A percentile compares a stretch with the other conserved stretches of the same genome.
These are phyloP conservation scores for Andrena fulva DNA, from an alignment of 2,888 invertebrate genomes.

Conservation along the genomic window DNA sequence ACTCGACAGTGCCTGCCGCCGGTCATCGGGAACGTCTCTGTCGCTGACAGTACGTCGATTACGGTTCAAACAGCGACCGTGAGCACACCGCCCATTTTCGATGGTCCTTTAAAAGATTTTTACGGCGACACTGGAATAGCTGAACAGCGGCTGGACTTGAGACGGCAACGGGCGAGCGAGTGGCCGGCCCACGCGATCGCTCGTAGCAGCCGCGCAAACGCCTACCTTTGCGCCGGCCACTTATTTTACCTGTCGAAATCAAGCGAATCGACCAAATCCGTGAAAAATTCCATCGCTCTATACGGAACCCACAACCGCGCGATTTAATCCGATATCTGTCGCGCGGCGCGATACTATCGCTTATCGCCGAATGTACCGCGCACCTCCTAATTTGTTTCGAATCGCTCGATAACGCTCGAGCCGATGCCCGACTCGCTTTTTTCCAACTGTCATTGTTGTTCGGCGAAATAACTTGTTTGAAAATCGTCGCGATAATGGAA, in stretches of 20 bases:
- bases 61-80: background rate
- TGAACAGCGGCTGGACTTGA: background rate
- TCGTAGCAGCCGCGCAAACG: background rate
- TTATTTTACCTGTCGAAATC: too few relatives aligned
- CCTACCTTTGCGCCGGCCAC: background rate
- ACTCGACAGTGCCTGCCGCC: background rate
- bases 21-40: background rate
- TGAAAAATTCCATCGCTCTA: background rate
- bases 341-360: slow-evolving; percentile 8
- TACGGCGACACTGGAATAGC: background rate
- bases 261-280: background rate
- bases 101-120: background rate
- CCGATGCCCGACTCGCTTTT: background rate
- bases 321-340: background rate
- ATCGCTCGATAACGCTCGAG: slow-evolving; percentile 26
- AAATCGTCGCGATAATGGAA: background rate
- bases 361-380: slow-evolving; percentile 31
- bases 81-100: slow-evolving; percentile 13
- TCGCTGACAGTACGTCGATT: slow-evolving; percentile 19
- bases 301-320: background rate
- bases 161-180: slow-evolving; percentile 2
- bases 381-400: slow-evolving; percentile 49
- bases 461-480: background rate
- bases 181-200: background rate
- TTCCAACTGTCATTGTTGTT: background rate